Base-by-base conservation (phyloP, 92 coral and sea anemone species). In the Desmophyllum pertusum region DNA sequence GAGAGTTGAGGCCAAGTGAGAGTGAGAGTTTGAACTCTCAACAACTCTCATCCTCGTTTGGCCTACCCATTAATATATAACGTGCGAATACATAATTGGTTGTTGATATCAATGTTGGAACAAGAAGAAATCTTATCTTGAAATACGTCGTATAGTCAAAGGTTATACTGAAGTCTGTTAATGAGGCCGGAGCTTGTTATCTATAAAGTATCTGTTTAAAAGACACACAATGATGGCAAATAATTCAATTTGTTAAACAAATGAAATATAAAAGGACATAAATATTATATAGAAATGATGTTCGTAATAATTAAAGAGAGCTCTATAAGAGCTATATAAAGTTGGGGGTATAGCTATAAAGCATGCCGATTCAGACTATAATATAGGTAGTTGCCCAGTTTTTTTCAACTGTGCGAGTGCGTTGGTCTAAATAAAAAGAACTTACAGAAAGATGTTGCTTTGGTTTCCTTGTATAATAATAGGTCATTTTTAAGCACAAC, bases 171-270 rank as follows among this genome's bases (percentile, higher is more conserved):
- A n/a, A n/a, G n/a, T n/a, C n/a, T n/a, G n/a, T n/a, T n/a, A n/a
- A n/a, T n/a, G n/a, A n/a, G n/a, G n/a, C n/a, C n/a, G n/a, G n/a
- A n/a, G n/a, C n/a, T n/a, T n/a, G n/a, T n/a, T n/a, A n/a, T n/a
- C n/a, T n/a, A n/a, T n/a, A n/a, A n/a, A n/a, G n/a, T n/a, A n/a
- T n/a, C n/a, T n/a, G n/a, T n/a, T n/a, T n/a, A n/a, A n/a, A n/a
- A n/a, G n/a, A n/a, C n/a, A n/a, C n/a, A n/a, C n/a, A n/a, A n/a
- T n/a, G n/a, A 4, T 37, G 29, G 63, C 0, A 59, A 59, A 59
- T 14, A 67, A 67, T 36, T 62, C 25, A 9, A 67, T 67, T 37
- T 37, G 73, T 67, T 37, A 67, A 15, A 67, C 73, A 67, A 67
- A 37, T 33, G 10, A 17, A 17, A 10, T 3, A 2, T 21, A 33